These are phyloP conservation scores for Eriosoma lanigerum DNA, from an alignment of 1,140 invertebrate genomes.

Conservation along the genomic window DNA sequence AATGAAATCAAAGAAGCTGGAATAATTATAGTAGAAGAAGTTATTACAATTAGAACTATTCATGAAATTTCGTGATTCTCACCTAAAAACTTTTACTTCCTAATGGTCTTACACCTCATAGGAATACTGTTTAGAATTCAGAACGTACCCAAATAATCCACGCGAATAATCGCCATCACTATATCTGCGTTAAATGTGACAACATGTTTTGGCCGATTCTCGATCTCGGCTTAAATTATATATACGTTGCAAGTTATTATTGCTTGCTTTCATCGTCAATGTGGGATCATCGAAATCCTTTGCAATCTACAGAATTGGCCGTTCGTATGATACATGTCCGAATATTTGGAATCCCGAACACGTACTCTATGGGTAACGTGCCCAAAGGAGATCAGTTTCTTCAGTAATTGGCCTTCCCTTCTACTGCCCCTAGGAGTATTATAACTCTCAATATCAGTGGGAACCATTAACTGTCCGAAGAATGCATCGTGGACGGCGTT, in stretches of 20 bases:
- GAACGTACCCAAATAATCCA: constrained; percentile 26
- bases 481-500: constrained; percentile 11
- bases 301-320: constrained; percentile 29
- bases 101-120: not conserved
- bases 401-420: constrained; percentile 28
- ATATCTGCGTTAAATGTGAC: constrained; percentile 50
- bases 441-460: constrained; percentile 33
- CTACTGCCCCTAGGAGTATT: not conserved
- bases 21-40: not conserved
- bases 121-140: constrained; percentile 14
- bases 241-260: constrained; percentile 40
- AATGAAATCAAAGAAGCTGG: not conserved
- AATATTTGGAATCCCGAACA: constrained; percentile 41
- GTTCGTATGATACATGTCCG: constrained; percentile 30
- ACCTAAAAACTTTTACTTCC: not conserved
- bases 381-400: constrained; percentile 20
- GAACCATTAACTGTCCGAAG: constrained; percentile 23
- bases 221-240: constrained; percentile 38
- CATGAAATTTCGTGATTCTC: not conserved
- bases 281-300: constrained; percentile 35
- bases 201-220: constrained; percentile 46
- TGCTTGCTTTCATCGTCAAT: constrained; percentile 35
- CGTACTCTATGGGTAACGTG: not conserved
- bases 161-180: constrained; percentile 27
- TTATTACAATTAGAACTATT: constrained; percentile 16